A percentile compares a stretch with the other conserved stretches of the same genome.
These are phyloP conservation scores for Cercocebus atys DNA, from an alignment of 2,113 vertebrate species.

Conservation along the genomic window DNA sequence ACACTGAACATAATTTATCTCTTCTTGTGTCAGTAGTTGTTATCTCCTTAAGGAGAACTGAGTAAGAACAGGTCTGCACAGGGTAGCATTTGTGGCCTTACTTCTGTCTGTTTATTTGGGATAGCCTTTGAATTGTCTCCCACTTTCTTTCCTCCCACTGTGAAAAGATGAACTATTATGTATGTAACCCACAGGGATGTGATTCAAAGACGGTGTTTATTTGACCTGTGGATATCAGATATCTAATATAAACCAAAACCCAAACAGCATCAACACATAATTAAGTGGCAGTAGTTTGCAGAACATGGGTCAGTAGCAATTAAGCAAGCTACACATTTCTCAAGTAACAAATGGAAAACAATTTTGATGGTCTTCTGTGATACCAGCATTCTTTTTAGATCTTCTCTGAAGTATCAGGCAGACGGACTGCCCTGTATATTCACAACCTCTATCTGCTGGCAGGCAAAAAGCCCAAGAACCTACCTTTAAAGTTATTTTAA, in stretches of 20 bases:
- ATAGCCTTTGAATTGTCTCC: constrained; percentile 50
- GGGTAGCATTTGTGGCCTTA: constrained; percentile 74
- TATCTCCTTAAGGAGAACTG: constrained; percentile 77
- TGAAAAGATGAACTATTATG: constrained; percentile 79
- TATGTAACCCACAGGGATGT: constrained; percentile 66
- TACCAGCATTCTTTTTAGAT: constrained; percentile 68
- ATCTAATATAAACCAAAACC: constrained; percentile 75
- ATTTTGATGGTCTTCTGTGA: constrained; percentile 62
- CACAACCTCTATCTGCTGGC: constrained; percentile 34
- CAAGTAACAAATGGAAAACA: constrained; percentile 61
- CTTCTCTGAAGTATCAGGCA: constrained; percentile 43
- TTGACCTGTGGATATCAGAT: constrained; percentile 77
- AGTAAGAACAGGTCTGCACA: constrained; percentile 70
- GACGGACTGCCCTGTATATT: constrained; percentile 29
- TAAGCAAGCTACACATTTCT: constrained; percentile 54
- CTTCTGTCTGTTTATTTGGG: constrained; percentile 79
- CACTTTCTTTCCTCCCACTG: constrained; percentile 63
- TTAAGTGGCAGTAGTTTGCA: constrained; percentile 61
- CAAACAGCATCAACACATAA: constrained; percentile 66
- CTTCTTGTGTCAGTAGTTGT: constrained; percentile 73
- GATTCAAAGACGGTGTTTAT: constrained; percentile 77
- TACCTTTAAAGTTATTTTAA: constrained; percentile 64
- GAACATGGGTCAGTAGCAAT: constrained; percentile 55
- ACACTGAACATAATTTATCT: constrained; percentile 79
- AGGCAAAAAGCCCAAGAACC: constrained; percentile 53